These are phyloP conservation scores for Luperina testacea DNA, from an alignment of 2,888 invertebrate species.

Conservation along the genomic window DNA sequence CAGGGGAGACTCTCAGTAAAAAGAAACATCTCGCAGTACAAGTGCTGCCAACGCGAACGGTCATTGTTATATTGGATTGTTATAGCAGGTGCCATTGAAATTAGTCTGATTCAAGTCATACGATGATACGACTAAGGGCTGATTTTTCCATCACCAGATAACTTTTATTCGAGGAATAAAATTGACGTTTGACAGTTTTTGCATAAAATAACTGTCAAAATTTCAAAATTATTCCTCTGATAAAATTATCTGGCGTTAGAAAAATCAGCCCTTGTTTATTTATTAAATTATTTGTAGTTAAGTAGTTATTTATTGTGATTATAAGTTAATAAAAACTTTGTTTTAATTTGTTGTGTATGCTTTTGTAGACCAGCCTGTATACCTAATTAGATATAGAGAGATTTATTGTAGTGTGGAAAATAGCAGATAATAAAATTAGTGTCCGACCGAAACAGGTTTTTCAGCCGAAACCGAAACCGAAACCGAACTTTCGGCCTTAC, in stretches of 20 bases:
- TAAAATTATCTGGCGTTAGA: too few relatives aligned
- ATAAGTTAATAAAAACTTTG: conserved; percentile 59
- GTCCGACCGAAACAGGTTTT: too few relatives aligned
- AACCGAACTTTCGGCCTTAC: too few relatives aligned
- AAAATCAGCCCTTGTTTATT: conserved; percentile 63
- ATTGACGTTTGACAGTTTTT: too few relatives aligned
- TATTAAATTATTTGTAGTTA: conserved; percentile 67
- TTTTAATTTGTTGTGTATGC: conserved; percentile 38
- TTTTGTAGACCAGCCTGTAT: conserved; percentile 26
- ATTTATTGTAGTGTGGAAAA: conserved; percentile 7
- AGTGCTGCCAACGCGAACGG: conserved; percentile 33
- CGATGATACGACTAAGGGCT: conserved; percentile 46
- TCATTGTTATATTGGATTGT: conserved; percentile 41
- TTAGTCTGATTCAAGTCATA: conserved; percentile 74
- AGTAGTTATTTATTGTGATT: conserved; percentile 64
- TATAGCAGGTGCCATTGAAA: conserved; percentile 77
- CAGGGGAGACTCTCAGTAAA: conserved; percentile 73
- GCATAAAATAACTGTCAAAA: too few relatives aligned
- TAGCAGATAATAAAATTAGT: too few relatives aligned
- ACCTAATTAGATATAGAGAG: not conserved
- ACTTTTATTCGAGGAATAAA: too few relatives aligned
- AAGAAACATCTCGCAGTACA: conserved; percentile 35
- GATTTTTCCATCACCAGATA: too few relatives aligned
- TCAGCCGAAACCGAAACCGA: too few relatives aligned
- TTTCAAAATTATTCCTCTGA: too few relatives aligned